These are phyloP conservation scores for Saccostrea echinata DNA, from an alignment of 1,140 invertebrate genomes.

Conservation along the genomic window DNA sequence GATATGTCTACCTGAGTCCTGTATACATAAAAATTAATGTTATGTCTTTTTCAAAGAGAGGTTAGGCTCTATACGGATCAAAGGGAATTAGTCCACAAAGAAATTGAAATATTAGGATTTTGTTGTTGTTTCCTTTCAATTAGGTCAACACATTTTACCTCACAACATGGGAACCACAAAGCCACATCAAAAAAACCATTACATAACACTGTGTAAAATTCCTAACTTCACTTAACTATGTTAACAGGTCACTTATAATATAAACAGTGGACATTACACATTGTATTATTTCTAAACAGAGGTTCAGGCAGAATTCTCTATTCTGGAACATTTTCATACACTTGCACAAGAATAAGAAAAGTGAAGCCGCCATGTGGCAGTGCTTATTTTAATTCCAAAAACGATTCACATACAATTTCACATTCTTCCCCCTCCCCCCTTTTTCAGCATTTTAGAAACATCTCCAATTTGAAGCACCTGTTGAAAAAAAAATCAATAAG, in stretches of 20 bases:
- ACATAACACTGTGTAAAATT: not conserved
- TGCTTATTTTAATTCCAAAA: too few species aligned
- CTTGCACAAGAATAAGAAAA: too few species aligned
- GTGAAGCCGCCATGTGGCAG: too few species aligned
- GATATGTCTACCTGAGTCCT: not conserved
- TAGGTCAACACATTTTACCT: conserved; percentile 4
- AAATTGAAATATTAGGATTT: not conserved
- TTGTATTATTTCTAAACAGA: too few species aligned
- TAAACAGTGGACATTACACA: not conserved
- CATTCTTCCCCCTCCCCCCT: too few species aligned
- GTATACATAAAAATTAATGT: not conserved
- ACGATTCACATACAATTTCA: too few species aligned
- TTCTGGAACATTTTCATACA: too few species aligned
- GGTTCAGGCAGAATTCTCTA: too few species aligned
- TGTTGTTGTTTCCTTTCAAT: not conserved
- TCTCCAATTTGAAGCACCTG: too few species aligned
- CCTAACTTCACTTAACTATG: not conserved
- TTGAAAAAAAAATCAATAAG: too few species aligned
- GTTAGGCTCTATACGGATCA: not conserved
- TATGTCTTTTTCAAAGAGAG: not conserved
- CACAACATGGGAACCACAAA: not conserved
- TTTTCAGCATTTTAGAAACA: too few species aligned
- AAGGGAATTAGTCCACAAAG: not conserved
- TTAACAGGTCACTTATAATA: not conserved
- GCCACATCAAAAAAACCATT: not conserved